A percentile compares a stretch with the other conserved stretches of the same genome.
These are phyloP conservation scores for Tragelaphus buxtoni DNA, from an alignment of 2,113 vertebrate genomes.

Conservation along the genomic window DNA sequence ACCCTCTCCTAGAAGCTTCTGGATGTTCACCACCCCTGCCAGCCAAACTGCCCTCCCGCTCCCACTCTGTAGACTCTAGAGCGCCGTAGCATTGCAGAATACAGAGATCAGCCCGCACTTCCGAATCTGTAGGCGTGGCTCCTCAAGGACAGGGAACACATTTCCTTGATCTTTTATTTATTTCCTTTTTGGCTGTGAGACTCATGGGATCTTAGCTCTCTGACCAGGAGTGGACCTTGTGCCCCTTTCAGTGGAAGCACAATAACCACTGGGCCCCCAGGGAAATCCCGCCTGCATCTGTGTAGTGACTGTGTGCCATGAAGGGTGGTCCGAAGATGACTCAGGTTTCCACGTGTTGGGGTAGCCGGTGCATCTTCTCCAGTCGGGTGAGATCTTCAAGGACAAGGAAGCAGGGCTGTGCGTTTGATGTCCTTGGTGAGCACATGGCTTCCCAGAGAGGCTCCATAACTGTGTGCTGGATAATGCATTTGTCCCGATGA, in stretches of 20 bases:
- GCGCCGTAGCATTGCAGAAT: accelerated
- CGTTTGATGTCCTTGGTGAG: neutral
- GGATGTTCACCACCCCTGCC: neutral
- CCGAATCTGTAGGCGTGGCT: accelerated
- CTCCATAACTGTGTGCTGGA: accelerated
- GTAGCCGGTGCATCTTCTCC: neutral
- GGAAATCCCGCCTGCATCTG: neutral
- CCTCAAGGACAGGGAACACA: accelerated
- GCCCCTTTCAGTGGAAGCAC: neutral
- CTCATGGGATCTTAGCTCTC: neutral
- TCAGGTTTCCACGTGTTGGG: accelerated
- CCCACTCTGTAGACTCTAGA: neutral
- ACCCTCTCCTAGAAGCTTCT: neutral
- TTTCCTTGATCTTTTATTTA: accelerated
- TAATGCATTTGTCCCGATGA: accelerated
- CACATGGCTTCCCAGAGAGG: neutral
- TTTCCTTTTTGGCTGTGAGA: neutral
- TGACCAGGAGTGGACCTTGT: neutral
- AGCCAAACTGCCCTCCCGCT: accelerated
- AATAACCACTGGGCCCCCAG: neutral
- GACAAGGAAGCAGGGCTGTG: accelerated
- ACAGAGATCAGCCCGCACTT: accelerated
- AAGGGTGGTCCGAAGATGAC: accelerated
- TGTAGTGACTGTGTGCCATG: neutral
- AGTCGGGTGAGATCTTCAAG: neutral